Evolutionary conservation across 2,113 vertebrate genomes (phyloP).

Genomic region (Eurypyga helias): DNA sequence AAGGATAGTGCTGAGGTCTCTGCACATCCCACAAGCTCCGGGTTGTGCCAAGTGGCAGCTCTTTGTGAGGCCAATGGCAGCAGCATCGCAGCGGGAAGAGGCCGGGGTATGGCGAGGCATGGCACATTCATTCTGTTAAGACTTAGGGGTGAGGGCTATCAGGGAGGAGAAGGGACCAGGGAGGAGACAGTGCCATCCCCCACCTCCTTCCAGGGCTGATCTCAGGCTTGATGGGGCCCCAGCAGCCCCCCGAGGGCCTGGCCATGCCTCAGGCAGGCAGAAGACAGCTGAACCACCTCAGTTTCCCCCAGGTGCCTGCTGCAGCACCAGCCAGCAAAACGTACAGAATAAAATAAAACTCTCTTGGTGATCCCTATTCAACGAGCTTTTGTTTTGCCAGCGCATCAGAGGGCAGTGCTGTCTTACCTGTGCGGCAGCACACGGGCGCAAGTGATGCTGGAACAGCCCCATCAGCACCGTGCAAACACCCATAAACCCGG

Average conservation of each 20-base stretch:
- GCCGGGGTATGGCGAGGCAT: fast-evolving
- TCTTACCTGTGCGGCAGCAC: neutral
- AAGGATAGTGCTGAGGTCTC: neutral
- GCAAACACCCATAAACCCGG: neutral
- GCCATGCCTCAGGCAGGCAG: neutral
- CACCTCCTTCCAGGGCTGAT: neutral
- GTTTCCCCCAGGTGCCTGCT: neutral
- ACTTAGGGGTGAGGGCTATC: neutral
- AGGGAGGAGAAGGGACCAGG: neutral
- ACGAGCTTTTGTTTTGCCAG: neutral
- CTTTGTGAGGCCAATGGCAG: neutral
- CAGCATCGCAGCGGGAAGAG: neutral
- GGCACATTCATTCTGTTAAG: neutral
- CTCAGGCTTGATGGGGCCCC: neutral
- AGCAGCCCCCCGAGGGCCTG: fast-evolving
- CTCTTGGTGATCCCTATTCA: neutral
- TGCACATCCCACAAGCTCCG: neutral
- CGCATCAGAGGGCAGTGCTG: neutral
- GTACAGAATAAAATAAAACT: neutral
- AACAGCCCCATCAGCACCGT: neutral
- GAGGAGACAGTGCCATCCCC: neutral
- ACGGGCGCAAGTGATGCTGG: neutral
- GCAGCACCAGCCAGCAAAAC: neutral
- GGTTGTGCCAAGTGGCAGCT: fast-evolving
- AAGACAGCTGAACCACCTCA: neutral